Percentiles rank a stretch among this genome's conserved stretches.
These are phyloP conservation scores for Pammene aurita DNA, from an alignment of 2,888 invertebrate species.

Conservation along the genomic window DNA sequence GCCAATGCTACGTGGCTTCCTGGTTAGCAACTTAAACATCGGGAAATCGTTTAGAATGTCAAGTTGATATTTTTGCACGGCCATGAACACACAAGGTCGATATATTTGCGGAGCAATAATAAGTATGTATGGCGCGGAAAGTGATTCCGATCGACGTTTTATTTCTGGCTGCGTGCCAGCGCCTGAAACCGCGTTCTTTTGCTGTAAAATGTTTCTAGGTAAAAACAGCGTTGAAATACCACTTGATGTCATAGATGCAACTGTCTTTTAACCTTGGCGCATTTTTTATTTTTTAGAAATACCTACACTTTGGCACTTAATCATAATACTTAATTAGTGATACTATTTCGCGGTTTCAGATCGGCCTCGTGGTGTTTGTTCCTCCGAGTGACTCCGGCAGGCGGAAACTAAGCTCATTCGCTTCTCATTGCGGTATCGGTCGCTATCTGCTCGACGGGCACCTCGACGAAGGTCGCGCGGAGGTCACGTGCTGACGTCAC, in stretches of 20 bases:
- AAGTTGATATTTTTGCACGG: slow-evolving; percentile 80
- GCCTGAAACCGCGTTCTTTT: slow-evolving; percentile 47
- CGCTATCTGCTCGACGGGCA: slow-evolving; percentile 74
- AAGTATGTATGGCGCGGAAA: slow-evolving; percentile 67
- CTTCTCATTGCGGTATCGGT: slow-evolving; percentile 68
- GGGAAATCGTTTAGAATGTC: slow-evolving; percentile 81
- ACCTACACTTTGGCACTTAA: background rate
- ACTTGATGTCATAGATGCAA: slow-evolving; percentile 19
- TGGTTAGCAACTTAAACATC: slow-evolving; percentile 78
- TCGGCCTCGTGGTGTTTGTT: slow-evolving; percentile 10
- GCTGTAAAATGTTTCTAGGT: slow-evolving; percentile 30
- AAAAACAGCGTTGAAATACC: slow-evolving; percentile 15
- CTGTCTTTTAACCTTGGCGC: slow-evolving; percentile 3
- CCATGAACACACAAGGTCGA: slow-evolving; percentile 77
- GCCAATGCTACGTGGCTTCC: slow-evolving; percentile 75
- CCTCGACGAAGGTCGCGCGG: slow-evolving; percentile 71
- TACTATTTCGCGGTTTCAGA: slow-evolving; percentile 1
- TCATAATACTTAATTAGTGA: background rate
- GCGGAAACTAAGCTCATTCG: slow-evolving; percentile 47
- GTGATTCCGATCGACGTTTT: slow-evolving; percentile 72
- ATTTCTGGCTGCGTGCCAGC: slow-evolving; percentile 70
- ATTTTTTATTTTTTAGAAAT: background rate
- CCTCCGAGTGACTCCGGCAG: slow-evolving; percentile 2
- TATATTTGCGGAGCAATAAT: slow-evolving; percentile 64
- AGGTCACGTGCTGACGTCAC: slow-evolving; percentile 81